phyloP scores from a whole-genome alignment of 1,140 invertebrate species.

The Ceratina japonica region DNA sequence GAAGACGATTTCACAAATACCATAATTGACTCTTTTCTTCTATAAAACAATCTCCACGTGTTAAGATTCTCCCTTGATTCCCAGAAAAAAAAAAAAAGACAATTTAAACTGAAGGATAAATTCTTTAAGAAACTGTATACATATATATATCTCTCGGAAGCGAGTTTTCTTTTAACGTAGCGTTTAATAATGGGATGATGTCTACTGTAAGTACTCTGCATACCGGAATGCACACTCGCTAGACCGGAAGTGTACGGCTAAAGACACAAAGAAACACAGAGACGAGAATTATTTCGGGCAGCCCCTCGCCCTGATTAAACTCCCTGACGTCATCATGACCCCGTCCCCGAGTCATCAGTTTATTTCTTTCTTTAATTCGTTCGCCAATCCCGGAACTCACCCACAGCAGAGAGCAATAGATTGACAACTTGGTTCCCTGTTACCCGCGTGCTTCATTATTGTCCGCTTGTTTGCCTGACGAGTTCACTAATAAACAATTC shows the following conservation, averaged over 20 bases:
- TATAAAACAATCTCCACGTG: background rate
- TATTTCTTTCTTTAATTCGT: background rate
- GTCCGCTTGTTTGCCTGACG: constrained; percentile 37
- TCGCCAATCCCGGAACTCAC: background rate
- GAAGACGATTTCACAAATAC: no score
- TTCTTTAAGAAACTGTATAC: background rate
- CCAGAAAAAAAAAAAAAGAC: background rate
- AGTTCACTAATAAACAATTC: constrained; percentile 22
- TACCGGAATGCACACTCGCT: constrained; percentile 6
- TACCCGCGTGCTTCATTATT: background rate
- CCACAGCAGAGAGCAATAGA: background rate
- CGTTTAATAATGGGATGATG: constrained; percentile 25
- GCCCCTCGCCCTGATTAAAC: background rate
- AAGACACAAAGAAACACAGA: background rate
- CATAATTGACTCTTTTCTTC: no score
- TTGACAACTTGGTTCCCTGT: background rate
- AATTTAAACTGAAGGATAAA: background rate
- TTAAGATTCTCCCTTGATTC: background rate
- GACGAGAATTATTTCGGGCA: constrained; percentile 8
- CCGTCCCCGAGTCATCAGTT: background rate
- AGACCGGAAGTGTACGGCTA: constrained; percentile 4
- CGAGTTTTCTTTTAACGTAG: constrained; percentile 34
- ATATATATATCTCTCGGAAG: background rate
- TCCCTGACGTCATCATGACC: no score
- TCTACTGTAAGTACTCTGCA: constrained; percentile 42